Evolutionary conservation across 2,113 vertebrate species (phyloP), one percentile per base, ranked within the genome.

Genomic region (Montifringilla adamsi): DNA sequence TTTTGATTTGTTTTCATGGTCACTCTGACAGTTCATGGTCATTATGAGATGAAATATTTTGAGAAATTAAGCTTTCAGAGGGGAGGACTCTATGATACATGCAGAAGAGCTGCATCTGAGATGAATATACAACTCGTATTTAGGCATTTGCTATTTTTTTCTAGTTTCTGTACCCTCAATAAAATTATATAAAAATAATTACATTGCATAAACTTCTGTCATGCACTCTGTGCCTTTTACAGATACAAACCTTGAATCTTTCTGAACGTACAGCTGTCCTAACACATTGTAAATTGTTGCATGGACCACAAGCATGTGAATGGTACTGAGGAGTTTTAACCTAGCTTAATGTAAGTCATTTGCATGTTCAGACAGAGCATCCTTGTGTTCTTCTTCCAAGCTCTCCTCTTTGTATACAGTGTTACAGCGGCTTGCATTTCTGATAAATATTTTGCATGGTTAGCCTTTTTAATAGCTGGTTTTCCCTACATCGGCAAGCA

Each of bases 301-400:
- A 19, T 35, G 67, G n/a, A 73, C 30, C 39, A 59, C 52, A 86
- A 43, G 46, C 68, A 70, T 86, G 63, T 76, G 59, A 86, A 91
- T 93, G 70, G 62, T 78, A 79, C 53, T 56, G 66, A 84, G 43
- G n/a, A 59, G 53, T 78, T 92, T 80, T 93, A 93, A 90, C 43
- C 33, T 85, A 69, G 35, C 26, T 84, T 90, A 89, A 44, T 87
- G 23, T 55, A 49, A 82, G 78, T 73, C 47, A 95, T 91, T 94
- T 75, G 49, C 50, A 83, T 80, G 37, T 81, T 84, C 58, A 83
- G 67, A 89, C 60, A 93, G 72, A 94, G 73, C 68, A 92, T 92
- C 79, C 37, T 80, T 88, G 53, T 90, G 60, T 90, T 44, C 31
- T 88, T 88, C 85, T 88, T 72, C 79, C 60, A 49, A 37, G 56